phyloP scores from a whole-genome alignment of 2,113 vertebrate species.

The Cyprinus carpio region DNA sequence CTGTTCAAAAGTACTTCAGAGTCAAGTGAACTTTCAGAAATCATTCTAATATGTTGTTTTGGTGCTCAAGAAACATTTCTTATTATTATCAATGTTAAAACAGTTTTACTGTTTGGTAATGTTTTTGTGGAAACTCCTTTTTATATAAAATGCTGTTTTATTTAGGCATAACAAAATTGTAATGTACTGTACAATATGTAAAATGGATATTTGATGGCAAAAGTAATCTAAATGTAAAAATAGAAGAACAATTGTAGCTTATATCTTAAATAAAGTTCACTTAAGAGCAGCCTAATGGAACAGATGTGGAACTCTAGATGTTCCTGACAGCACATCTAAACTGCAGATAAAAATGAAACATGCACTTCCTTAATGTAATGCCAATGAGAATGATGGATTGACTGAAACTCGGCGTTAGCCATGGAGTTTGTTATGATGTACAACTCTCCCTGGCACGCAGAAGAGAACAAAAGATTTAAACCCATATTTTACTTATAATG shows the following conservation, averaged over 20 bases:
- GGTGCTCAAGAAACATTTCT: neutral
- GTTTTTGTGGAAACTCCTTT: neutral
- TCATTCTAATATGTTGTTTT: neutral
- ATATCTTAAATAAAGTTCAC: neutral
- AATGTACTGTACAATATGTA: no score
- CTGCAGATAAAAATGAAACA: slow-evolving; percentile 7
- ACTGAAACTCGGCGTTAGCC: neutral
- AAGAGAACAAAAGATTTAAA: slow-evolving; percentile 16
- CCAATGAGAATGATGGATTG: slow-evolving; percentile 23
- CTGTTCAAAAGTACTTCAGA: neutral
- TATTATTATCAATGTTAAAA: neutral
- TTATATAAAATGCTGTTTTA: neutral
- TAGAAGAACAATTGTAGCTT: neutral
- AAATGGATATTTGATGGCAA: neutral
- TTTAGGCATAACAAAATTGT: no score
- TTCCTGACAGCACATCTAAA: slow-evolving; percentile 17
- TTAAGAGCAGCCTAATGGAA: neutral
- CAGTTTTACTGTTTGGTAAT: no score
- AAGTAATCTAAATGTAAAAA: neutral
- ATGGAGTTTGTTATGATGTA: slow-evolving; percentile 9
- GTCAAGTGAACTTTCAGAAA: neutral
- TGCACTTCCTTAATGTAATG: neutral
- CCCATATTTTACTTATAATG: slow-evolving; percentile 30
- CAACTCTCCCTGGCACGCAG: slow-evolving; percentile 4
- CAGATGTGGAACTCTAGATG: neutral